Conservation (phyloP, 2,888 invertebrate genomes). For the Pyrocoelia pectoralis region DNA sequence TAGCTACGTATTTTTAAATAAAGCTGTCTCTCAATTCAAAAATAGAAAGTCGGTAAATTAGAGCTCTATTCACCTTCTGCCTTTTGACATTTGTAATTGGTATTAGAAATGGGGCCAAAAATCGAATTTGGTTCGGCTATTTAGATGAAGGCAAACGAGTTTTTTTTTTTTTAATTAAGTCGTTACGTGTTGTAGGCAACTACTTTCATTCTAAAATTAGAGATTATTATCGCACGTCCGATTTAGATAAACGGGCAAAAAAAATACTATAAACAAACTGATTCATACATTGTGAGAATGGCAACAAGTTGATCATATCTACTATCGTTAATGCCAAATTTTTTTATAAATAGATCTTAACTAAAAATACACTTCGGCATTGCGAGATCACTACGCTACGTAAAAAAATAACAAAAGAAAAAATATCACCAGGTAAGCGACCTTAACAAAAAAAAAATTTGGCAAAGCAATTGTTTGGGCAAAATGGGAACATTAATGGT, state of each 20-base stretch:
- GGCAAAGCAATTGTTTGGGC: background rate
- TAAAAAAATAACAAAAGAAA: background rate
- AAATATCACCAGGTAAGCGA: background rate
- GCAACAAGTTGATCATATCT: constrained; percentile 3
- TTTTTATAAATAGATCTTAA: background rate
- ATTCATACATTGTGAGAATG: constrained; percentile 7
- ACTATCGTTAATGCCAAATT: background rate
- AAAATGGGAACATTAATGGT: background rate
- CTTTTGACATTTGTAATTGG: background rate
- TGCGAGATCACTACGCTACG: background rate
- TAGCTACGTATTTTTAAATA: too few species aligned
- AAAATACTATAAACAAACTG: background rate
- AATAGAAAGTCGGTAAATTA: background rate
- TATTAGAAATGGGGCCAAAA: background rate
- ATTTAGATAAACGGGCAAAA: too few species aligned
- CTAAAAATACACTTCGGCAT: constrained; percentile 4
- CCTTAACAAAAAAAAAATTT: background rate
- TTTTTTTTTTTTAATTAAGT: background rate
- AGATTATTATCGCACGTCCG: too few species aligned
- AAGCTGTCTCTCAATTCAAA: background rate
- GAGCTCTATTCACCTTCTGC: background rate
- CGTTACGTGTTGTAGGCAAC: too few species aligned
- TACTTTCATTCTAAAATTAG: too few species aligned
- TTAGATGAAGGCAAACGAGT: background rate
- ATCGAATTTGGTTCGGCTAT: background rate